phyloP scores from a whole-genome alignment of 2,113 vertebrate species.

The Pseudois nayaur region DNA sequence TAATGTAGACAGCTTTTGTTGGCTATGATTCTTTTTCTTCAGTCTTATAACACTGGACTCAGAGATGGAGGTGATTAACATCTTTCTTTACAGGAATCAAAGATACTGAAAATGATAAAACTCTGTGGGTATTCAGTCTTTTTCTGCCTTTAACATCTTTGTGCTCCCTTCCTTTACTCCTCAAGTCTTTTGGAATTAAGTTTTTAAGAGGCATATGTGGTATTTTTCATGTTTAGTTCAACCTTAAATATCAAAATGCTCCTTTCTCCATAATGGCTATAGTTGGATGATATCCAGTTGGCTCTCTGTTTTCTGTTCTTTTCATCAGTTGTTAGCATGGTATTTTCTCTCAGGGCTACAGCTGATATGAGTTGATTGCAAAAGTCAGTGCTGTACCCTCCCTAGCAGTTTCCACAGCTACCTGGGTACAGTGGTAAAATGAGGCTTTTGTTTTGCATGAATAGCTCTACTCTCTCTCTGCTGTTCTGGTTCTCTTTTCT shows the following conservation, averaged over 20 bases:
- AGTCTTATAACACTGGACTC: background rate
- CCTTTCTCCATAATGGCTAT: background rate
- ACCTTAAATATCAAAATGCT: background rate
- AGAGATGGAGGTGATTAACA: background rate
- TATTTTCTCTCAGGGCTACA: background rate
- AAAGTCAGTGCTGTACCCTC: background rate
- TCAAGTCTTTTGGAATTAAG: background rate
- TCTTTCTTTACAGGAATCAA: conserved; percentile 18
- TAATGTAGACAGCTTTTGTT: conserved; percentile 21
- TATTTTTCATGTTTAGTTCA: background rate
- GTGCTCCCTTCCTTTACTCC: background rate
- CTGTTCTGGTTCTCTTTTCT: background rate
- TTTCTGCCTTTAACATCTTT: background rate
- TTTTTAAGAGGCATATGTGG: background rate
- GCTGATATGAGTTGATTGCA: background rate
- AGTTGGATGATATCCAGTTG: background rate
- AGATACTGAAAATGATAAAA: background rate
- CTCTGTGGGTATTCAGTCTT: background rate
- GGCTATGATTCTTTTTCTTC: background rate
- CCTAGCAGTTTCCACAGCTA: background rate
- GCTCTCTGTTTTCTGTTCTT: background rate
- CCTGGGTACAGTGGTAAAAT: background rate
- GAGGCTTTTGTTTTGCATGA: background rate
- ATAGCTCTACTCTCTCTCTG: background rate
- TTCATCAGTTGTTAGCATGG: background rate